These are phyloP conservation scores for Danionella cerebrum DNA, from an alignment of 2,113 vertebrate species.

Conservation along the genomic window DNA sequence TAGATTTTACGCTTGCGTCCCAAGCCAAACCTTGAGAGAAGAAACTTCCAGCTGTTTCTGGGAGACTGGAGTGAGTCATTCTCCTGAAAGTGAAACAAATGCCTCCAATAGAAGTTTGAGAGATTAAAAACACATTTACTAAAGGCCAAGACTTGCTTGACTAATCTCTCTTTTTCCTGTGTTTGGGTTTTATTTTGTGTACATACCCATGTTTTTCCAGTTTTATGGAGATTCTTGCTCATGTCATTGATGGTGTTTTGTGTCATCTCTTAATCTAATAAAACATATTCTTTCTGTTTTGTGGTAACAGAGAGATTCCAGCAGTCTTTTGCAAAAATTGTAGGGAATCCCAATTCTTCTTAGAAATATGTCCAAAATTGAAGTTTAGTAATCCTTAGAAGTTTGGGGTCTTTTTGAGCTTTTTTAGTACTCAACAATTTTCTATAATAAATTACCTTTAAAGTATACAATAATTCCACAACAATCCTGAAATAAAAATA, in stretches of 20 bases:
- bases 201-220: background rate
- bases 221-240: background rate
- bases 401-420: no score
- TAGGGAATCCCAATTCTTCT: no score
- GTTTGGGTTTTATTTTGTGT: background rate
- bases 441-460: no score
- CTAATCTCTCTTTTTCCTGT: background rate
- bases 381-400: no score
- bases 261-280: no score
- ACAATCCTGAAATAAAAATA: no score
- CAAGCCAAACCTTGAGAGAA: conserved; percentile 16
- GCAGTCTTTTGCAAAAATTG: no score
- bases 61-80: conserved; percentile 1
- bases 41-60: conserved; percentile 24
- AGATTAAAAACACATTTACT: conserved; percentile 3
- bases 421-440: no score
- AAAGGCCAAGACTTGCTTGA: background rate
- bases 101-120: background rate
- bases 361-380: no score
- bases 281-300: no score
- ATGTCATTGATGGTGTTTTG: background rate
- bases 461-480: no score
- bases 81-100: background rate
- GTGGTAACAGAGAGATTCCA: no score
- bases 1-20: background rate